A percentile compares a stretch with the other conserved stretches of the same genome.
These are phyloP conservation scores for Dendrolimus houi DNA, from an alignment of 2,888 invertebrate genomes.

Conservation along the genomic window DNA sequence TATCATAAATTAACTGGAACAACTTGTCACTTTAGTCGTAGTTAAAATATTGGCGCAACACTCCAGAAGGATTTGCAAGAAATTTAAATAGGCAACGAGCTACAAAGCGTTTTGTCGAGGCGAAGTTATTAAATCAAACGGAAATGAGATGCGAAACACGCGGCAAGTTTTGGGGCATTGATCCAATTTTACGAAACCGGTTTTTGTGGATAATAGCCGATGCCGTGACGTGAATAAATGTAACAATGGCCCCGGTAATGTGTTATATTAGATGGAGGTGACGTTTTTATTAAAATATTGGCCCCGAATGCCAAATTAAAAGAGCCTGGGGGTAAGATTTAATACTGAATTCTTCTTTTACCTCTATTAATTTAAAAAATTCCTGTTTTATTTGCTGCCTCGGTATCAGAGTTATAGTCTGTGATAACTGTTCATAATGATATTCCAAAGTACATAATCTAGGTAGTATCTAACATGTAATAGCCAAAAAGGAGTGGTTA, in stretches of 20 bases:
- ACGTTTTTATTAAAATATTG: not conserved
- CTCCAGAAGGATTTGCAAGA: slow-evolving; percentile 31
- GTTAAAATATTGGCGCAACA: slow-evolving; percentile 9
- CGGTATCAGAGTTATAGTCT: no score
- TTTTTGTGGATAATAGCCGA: slow-evolving; percentile 15
- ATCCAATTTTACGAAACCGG: slow-evolving; percentile 26
- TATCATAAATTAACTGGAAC: slow-evolving; percentile 17
- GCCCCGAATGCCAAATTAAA: slow-evolving; percentile 1
- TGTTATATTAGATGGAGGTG: not conserved
- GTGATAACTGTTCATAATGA: no score
- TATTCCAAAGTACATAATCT: no score
- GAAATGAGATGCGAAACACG: slow-evolving; percentile 40
- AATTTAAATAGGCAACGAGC: slow-evolving; percentile 36
- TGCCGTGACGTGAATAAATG: slow-evolving; percentile 8
- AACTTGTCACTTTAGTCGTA: slow-evolving; percentile 23
- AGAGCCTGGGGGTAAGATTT: no score
- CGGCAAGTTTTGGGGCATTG: slow-evolving; percentile 33
- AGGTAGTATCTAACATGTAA: no score
- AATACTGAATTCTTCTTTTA: no score
- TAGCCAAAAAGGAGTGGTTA: no score
- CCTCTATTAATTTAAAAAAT: no score
- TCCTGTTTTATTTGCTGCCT: no score
- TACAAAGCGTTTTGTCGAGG: slow-evolving; percentile 45
- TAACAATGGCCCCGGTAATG: not conserved
- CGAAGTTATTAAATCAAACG: slow-evolving; percentile 36